Base-by-base conservation (phyloP, 2,113 vertebrate species). In the Nestor notabilis region DNA sequence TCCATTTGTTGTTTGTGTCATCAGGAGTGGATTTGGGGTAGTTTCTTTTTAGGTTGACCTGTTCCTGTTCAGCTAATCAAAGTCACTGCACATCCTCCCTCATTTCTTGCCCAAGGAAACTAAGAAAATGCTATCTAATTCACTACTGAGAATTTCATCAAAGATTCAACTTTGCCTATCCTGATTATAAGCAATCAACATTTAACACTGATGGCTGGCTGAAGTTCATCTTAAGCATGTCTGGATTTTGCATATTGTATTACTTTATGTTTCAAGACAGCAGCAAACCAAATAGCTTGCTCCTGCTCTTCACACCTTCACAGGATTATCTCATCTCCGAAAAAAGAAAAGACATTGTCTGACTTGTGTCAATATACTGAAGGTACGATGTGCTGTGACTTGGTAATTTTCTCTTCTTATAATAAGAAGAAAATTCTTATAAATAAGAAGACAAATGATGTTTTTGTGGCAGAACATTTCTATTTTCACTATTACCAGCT, bases 181-280 rank as follows among this genome's bases (percentile, higher is more conserved):
- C 50, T 95, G 89, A 95, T 96, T 83, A 78, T 49, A 5, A 78
- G 33, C 76, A 95, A 95, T 95, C 76, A 95, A 23, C 33, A 46
- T 43, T 83, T 86, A 80, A 77, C 10, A 25, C 3, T 55, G 71
- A 74, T 41, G 56, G 9, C n/a, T 77, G 31, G 25, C 46, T 77
- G 31, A 93, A 92, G 19, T 53, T 74, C 91, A 83, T 4, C 27
- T 70, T 66, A 53, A 60, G 13, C 37, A 15, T 27, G 58, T n/a
- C 43, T 87, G 16, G 17, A 1, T 13, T 77, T 60, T 65, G 9
- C n/a, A 31, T 58, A 41, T 60, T n/a, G 16, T 23, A 46, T n/a
- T 5, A 31, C n/a, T 44, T 96, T 46, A 61, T 6, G 8, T 74
- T 78, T 86, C 68, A 68, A 68, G 35, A 60, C 33, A 63, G 12